Conservation (phyloP, 2,113 vertebrate genomes). For the Ammodytes dubius region DNA sequence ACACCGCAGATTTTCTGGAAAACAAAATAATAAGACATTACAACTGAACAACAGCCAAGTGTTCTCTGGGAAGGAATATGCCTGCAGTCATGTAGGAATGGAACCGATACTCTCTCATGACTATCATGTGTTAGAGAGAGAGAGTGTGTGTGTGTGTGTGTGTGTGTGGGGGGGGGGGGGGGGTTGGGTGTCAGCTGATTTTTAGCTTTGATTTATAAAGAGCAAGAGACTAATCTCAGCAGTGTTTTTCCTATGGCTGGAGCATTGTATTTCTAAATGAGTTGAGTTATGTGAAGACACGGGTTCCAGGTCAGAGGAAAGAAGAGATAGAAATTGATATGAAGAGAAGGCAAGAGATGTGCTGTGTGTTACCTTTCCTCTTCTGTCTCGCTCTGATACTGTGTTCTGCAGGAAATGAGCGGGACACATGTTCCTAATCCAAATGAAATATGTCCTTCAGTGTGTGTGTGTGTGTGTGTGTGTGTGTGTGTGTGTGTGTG, state of each 20-base stretch:
- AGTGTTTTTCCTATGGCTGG: neutral
- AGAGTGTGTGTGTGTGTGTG: neutral
- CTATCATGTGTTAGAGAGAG: constrained; percentile 14
- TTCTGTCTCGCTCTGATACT: constrained; percentile 8
- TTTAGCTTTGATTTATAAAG: neutral
- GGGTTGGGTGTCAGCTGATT: neutral
- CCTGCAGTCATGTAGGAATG: constrained; percentile 11
- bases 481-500: neutral
- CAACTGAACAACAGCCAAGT: constrained; percentile 30
- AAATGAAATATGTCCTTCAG: constrained; percentile 11
- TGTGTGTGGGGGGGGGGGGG: neutral
- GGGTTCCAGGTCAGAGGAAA: neutral
- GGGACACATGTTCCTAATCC: constrained; percentile 42
- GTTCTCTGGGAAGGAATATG: constrained; percentile 11
- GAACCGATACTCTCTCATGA: constrained; percentile 11
- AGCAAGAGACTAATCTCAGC: neutral
- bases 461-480: neutral
- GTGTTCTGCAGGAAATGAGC: constrained; percentile 37
- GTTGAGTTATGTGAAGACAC: neutral
- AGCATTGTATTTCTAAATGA: neutral
- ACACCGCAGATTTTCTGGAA: neutral
- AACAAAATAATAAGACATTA: constrained; percentile 13
- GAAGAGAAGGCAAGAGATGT: neutral
- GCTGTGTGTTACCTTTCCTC: neutral
- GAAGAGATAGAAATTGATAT: neutral